Conservation (phyloP, 1,140 invertebrate species). For the Melipona quadrifasciata region DNA sequence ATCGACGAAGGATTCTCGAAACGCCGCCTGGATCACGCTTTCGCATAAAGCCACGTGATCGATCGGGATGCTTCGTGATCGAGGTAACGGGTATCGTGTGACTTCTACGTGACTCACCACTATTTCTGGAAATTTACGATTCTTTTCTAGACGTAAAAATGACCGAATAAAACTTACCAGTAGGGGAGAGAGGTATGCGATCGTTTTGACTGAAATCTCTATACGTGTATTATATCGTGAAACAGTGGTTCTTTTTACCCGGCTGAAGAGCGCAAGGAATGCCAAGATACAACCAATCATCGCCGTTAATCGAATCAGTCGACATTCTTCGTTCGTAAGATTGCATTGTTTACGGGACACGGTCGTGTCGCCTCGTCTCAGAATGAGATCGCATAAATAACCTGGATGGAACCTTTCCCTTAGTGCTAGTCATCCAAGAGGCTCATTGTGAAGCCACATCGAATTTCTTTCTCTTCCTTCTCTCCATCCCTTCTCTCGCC, state of each 20-base stretch:
- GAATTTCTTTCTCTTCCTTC: constrained; percentile 39
- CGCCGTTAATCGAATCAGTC: constrained; percentile 60
- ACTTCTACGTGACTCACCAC: constrained; percentile 19
- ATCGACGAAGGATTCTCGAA: constrained; percentile 69
- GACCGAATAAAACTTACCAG: background rate
- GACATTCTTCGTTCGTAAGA: constrained; percentile 54
- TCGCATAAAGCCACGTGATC: constrained; percentile 68
- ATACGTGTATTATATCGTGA: background rate
- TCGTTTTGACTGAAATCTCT: no score
- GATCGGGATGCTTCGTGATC: constrained; percentile 78
- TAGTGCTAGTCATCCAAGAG: constrained; percentile 55
- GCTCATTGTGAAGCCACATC: constrained; percentile 35
- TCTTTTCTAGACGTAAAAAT: background rate
- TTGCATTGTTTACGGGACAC: constrained; percentile 64
- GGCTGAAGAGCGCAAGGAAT: constrained; percentile 16
- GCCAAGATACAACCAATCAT: constrained; percentile 70
- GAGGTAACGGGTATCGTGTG: constrained; percentile 16
- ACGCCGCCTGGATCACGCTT: constrained; percentile 65
- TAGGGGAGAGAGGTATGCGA: background rate
- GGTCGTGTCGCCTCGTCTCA: constrained; percentile 55
- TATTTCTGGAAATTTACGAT: constrained; percentile 34
- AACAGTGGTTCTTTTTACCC: background rate
- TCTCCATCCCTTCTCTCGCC: constrained; percentile 4
- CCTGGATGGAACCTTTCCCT: constrained; percentile 47
- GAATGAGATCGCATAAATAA: constrained; percentile 69